A percentile compares a stretch with the other conserved stretches of the same genome.
phyloP scores from a whole-genome alignment of 2,888 invertebrate genomes.

The Agonopterix heracliana region DNA sequence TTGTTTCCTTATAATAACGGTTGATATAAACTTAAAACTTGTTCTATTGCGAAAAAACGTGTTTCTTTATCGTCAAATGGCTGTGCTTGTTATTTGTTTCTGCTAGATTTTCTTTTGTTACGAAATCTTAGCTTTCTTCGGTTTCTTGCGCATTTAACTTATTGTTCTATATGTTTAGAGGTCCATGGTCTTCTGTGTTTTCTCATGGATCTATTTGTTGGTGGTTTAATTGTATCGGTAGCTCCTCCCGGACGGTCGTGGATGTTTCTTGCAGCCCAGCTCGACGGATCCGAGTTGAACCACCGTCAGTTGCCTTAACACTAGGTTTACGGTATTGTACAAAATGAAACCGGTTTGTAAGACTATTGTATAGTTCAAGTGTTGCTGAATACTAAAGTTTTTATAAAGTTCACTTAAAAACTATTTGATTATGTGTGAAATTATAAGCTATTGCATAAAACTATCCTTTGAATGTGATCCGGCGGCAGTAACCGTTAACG shows the following conservation, averaged over 20 bases:
- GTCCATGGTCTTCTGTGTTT: conserved; percentile 51
- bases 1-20: conserved; percentile 75
- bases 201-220: conserved; percentile 50
- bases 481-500: conserved; percentile 56
- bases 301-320: conserved; percentile 70
- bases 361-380: conserved; percentile 62
- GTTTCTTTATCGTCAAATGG: conserved; percentile 77
- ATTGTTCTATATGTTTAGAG: conserved; percentile 50
- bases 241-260: conserved; percentile 69
- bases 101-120: conserved; percentile 65
- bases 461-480: conserved; percentile 69
- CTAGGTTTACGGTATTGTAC: conserved; percentile 61
- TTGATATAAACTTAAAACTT: conserved; percentile 78
- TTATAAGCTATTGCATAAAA: conserved; percentile 71
- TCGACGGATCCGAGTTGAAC: conserved; percentile 66
- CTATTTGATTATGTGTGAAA: conserved; percentile 68
- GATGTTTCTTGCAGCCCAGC: conserved; percentile 49
- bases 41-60: conserved; percentile 78
- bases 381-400: conserved; percentile 70
- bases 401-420: conserved; percentile 65
- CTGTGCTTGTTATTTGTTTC: conserved; percentile 57
- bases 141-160: conserved; percentile 71
- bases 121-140: conserved; percentile 62
- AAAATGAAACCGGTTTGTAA: conserved; percentile 60
- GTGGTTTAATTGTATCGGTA: conserved; percentile 39